Percentiles rank a stretch among this genome's conserved stretches.
These are phyloP conservation scores for Himalopsyche japonica DNA, from an alignment of 2,888 invertebrate genomes.

Conservation along the genomic window DNA sequence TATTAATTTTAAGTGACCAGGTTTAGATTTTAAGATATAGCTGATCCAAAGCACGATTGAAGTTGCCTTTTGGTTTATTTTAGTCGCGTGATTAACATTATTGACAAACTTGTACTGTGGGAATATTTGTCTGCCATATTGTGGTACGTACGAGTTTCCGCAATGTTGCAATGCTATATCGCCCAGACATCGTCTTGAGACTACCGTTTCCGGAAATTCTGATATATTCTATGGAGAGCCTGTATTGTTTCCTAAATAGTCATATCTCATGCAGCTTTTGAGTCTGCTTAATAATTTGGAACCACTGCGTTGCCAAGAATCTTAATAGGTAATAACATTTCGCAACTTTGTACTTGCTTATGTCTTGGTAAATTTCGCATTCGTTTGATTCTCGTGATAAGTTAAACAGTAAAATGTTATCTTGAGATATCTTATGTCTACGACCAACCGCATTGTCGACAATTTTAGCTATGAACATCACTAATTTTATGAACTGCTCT, in stretches of 20 bases:
- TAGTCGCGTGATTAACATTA: too few species aligned
- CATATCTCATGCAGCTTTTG: slow-evolving; percentile 19
- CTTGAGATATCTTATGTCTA: too few species aligned
- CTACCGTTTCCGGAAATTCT: slow-evolving; percentile 23
- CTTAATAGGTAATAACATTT: background rate
- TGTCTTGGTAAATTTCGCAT: background rate
- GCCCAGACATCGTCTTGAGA: slow-evolving; percentile 18
- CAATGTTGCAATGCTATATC: background rate
- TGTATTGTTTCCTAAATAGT: slow-evolving; percentile 29
- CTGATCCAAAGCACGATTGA: too few species aligned
- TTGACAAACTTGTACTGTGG: too few species aligned
- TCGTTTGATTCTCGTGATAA: background rate
- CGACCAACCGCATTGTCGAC: too few species aligned
- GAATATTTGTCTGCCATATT: too few species aligned
- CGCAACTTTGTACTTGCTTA: background rate
- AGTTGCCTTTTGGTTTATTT: too few species aligned
- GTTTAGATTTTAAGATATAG: too few species aligned
- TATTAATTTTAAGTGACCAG: too few species aligned
- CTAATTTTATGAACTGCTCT: too few species aligned
- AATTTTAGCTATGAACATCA: too few species aligned
- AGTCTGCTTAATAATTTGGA: slow-evolving; percentile 14
- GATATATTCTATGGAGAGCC: slow-evolving; percentile 20
- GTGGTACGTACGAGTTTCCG: background rate
- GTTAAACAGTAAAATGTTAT: too few species aligned
- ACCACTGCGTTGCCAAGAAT: background rate